Percentiles rank a stretch among this genome's conserved stretches.
Conservation (phyloP, 1,140 invertebrate genomes). For the Rhynchophorus ferrugineus region DNA sequence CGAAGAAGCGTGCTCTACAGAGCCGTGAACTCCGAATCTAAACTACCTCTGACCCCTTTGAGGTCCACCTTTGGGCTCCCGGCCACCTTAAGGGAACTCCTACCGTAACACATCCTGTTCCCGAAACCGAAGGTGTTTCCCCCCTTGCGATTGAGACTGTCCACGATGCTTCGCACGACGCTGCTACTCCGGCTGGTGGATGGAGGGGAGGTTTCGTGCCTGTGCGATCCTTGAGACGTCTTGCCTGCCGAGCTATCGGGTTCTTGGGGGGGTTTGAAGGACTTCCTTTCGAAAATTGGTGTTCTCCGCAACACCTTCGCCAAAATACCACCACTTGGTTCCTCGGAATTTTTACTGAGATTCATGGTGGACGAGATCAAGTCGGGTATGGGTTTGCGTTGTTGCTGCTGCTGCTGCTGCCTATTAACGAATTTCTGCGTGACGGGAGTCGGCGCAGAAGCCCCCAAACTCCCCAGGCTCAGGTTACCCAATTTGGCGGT, state of each 20-base stretch:
- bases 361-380: conserved; percentile 29
- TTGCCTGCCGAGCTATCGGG: not conserved
- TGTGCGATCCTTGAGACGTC: not conserved
- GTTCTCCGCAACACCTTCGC: conserved; percentile 20
- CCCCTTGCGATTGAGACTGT: conserved; percentile 36
- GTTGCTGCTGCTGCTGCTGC: not conserved
- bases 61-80: conserved; percentile 23
- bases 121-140: conserved; percentile 27
- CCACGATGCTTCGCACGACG: conserved; percentile 36
- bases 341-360: not conserved
- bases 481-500: conserved; percentile 24
- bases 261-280: conserved; percentile 1
- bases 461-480: conserved; percentile 29
- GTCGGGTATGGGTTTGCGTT: conserved; percentile 22
- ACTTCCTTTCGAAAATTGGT: conserved; percentile 22
- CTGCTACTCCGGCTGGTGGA: conserved; percentile 13
- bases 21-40: conserved; percentile 15
- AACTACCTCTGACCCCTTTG: conserved; percentile 17
- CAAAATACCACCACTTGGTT: conserved; percentile 10
- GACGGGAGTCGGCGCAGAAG: conserved; percentile 25
- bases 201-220: not conserved
- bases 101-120: conserved; percentile 27
- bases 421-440: conserved; percentile 32
- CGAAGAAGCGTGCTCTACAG: conserved; percentile 2
- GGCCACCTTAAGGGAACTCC: conserved; percentile 33